These are phyloP conservation scores for Lucifuga dentata DNA, from an alignment of 2,113 vertebrate genomes.

Conservation along the genomic window DNA sequence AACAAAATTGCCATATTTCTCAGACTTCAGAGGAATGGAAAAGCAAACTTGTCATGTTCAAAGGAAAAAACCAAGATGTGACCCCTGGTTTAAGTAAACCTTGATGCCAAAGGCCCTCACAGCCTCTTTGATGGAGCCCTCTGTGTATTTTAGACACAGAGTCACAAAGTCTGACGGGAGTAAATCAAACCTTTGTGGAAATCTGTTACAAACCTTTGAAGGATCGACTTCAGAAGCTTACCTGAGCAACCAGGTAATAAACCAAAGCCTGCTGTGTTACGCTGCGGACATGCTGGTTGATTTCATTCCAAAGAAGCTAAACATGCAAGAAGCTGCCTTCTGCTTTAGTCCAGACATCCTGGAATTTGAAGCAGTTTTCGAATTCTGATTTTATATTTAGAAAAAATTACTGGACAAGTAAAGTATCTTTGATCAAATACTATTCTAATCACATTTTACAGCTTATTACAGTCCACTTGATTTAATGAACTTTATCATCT, in stretches of 20 bases:
- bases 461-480: no score
- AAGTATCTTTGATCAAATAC: no score
- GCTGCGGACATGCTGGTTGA: background rate
- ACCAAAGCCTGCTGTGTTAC: background rate
- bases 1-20: no score
- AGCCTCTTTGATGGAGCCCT: conserved; percentile 47
- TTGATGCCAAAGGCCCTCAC: background rate
- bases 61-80: background rate
- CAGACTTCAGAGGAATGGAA: background rate
- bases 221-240: conserved; percentile 21
- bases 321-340: no score
- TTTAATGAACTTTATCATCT: no score
- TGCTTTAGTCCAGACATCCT: background rate
- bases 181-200: conserved; percentile 20
- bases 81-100: background rate
- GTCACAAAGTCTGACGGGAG: conserved; percentile 25
- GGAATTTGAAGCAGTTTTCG: no score
- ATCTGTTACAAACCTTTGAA: conserved; percentile 27
- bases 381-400: no score
- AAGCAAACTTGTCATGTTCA: conserved; percentile 13
- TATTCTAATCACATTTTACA: no score
- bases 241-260: conserved; percentile 6
- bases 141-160: conserved; percentile 41
- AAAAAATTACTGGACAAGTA: no score
- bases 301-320: no score